Evolutionary conservation across 2,888 invertebrate species (phyloP).

Genomic region (Cephus pulcher): DNA sequence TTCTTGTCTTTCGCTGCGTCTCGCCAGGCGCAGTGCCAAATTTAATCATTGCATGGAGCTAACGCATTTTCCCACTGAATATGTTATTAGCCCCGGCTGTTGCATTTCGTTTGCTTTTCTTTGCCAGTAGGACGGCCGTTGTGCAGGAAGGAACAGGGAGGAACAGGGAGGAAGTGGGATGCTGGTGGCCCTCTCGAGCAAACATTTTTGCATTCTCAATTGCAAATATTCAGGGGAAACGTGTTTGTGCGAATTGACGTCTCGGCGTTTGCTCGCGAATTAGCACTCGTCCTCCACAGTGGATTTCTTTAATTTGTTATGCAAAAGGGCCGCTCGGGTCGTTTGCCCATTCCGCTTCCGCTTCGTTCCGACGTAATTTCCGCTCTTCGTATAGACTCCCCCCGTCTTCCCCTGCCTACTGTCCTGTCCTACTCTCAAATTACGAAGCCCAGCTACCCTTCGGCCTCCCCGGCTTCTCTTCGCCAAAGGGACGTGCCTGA

Average conservation of each 20-base stretch:
- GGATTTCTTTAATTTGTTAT: slow-evolving; percentile 40
- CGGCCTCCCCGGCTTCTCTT: not conserved
- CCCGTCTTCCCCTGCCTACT: not conserved
- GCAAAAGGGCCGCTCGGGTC: slow-evolving; percentile 48
- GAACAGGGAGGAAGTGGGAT: not conserved
- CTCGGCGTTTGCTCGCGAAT: not conserved
- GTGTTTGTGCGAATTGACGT: not conserved
- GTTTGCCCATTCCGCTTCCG: slow-evolving; percentile 25
- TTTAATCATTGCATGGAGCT: not conserved
- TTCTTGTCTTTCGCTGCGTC: not conserved
- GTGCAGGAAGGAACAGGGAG: too few species aligned
- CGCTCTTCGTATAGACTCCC: not conserved
- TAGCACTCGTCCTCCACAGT: not conserved
- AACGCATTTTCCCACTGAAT: not conserved
- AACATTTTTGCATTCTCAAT: not conserved
- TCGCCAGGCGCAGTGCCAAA: not conserved
- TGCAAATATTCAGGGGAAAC: not conserved
- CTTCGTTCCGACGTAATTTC: not conserved
- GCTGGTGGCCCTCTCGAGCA: not conserved
- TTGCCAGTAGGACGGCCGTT: not conserved
- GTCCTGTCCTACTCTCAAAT: not conserved
- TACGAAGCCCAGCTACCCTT: not conserved
- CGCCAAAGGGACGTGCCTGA: not conserved
- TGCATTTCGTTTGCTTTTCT: not conserved
- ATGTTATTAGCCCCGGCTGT: not conserved